These are phyloP conservation scores for Chiloscyllium plagiosum DNA, from an alignment of 2,113 vertebrate species.

Conservation along the genomic window DNA sequence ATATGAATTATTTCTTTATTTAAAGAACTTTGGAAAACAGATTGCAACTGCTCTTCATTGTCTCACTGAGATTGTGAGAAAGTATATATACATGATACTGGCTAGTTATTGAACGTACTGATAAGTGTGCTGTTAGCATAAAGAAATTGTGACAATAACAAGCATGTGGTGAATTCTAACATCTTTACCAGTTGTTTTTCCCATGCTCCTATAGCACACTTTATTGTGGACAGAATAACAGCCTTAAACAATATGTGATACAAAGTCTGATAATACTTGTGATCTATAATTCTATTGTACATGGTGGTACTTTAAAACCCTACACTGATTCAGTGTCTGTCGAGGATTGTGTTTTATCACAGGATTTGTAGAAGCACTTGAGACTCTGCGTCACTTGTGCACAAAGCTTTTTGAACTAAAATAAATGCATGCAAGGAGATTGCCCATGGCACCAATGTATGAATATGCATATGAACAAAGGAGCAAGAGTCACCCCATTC, in stretches of 20 bases:
- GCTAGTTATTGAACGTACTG: not conserved
- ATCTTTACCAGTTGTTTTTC: not conserved
- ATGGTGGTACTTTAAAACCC: not conserved
- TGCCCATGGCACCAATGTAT: not conserved
- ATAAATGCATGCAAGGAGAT: not conserved
- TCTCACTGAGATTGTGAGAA: not conserved
- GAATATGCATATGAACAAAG: too few species aligned
- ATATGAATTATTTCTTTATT: constrained; percentile 31
- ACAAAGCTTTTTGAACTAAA: not conserved
- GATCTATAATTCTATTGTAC: not conserved
- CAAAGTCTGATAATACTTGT: not conserved
- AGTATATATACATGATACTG: not conserved
- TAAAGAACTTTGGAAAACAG: not conserved
- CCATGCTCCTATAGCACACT: not conserved
- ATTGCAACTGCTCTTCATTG: not conserved
- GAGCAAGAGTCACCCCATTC: not conserved
- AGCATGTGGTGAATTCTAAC: not conserved
- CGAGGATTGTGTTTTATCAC: not conserved
- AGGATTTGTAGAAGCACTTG: not conserved
- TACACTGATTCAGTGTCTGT: not conserved
- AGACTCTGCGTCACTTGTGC: not conserved
- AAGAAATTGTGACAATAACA: not conserved
- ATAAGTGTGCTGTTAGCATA: not conserved
- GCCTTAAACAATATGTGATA: not conserved
- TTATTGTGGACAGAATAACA: not conserved